Evolutionary conservation across 2,888 invertebrate species (phyloP).

Genomic region (Flexamia atlantica): DNA sequence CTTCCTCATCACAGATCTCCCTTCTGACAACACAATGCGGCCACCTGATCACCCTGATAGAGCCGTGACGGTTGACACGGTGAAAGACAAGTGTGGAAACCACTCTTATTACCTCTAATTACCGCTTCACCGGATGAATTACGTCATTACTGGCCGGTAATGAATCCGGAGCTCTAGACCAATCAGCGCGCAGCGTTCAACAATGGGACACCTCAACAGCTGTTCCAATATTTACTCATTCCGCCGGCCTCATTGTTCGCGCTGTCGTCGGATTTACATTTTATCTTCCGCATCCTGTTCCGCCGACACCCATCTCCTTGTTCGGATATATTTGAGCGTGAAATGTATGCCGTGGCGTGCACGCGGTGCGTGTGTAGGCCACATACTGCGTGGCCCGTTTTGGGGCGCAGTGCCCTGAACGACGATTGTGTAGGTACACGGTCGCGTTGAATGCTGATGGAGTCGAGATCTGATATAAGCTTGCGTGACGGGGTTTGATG

Average conservation of each 20-base stretch:
- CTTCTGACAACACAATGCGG: no score
- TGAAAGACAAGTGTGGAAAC: neutral
- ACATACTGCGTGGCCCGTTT: neutral
- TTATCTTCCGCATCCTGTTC: slow-evolving; percentile 26
- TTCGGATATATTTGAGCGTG: slow-evolving; percentile 21
- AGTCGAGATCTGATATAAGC: neutral
- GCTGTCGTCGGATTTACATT: slow-evolving; percentile 4
- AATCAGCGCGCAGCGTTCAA: neutral
- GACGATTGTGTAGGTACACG: neutral
- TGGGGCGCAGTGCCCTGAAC: slow-evolving; percentile 8
- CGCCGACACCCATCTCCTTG: slow-evolving; percentile 25
- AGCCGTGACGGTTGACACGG: neutral
- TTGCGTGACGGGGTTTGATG: slow-evolving; percentile 15
- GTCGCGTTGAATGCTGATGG: neutral
- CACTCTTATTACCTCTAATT: neutral
- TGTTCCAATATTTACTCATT: slow-evolving; percentile 21
- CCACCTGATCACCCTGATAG: neutral
- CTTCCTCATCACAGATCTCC: no score
- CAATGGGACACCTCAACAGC: slow-evolving; percentile 14
- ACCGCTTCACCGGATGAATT: slow-evolving; percentile 3
- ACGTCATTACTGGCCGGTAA: neutral
- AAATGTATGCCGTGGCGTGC: slow-evolving; percentile 4
- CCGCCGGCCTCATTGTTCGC: neutral
- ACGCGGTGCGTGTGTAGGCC: neutral
- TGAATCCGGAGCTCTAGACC: neutral